These are phyloP conservation scores for Megalops atlanticus DNA, from an alignment of 2,113 vertebrate species.

Conservation along the genomic window DNA sequence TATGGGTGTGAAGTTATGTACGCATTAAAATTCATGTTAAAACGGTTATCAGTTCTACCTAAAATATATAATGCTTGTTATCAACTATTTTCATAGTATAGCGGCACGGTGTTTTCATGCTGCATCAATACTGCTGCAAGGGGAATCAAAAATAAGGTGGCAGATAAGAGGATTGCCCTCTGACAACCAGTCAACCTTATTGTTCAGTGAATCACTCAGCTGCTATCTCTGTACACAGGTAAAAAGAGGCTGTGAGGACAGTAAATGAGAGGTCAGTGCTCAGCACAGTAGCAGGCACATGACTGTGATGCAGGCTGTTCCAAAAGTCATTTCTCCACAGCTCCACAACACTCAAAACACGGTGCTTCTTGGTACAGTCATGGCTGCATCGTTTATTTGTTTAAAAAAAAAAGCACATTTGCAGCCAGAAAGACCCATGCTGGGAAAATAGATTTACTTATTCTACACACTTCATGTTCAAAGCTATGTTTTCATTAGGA, in stretches of 20 bases:
- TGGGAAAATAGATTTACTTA: constrained; percentile 70
- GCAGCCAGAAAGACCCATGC: constrained; percentile 54
- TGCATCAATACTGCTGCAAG: background rate
- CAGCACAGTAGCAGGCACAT: background rate
- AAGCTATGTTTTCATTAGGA: constrained; percentile 70
- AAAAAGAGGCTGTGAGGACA: constrained; percentile 8
- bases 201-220: background rate
- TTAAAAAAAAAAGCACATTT: constrained; percentile 65
- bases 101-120: too few species aligned
- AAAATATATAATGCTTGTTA: background rate
- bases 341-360: constrained; percentile 48
- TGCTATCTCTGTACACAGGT: background rate
- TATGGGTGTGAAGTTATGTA: background rate
- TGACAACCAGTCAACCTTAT: constrained; percentile 1
- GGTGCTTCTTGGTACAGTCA: constrained; percentile 52
- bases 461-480: constrained; percentile 57
- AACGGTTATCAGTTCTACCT: background rate
- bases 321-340: background rate
- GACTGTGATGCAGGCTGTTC: constrained; percentile 20
- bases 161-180: background rate
- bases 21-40: background rate
- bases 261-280: background rate
- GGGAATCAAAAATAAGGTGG: background rate
- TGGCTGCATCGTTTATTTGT: constrained; percentile 60
- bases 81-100: too few species aligned